Conservation (phyloP, 2,888 invertebrate genomes). For the Tricholauxania praeusta region DNA sequence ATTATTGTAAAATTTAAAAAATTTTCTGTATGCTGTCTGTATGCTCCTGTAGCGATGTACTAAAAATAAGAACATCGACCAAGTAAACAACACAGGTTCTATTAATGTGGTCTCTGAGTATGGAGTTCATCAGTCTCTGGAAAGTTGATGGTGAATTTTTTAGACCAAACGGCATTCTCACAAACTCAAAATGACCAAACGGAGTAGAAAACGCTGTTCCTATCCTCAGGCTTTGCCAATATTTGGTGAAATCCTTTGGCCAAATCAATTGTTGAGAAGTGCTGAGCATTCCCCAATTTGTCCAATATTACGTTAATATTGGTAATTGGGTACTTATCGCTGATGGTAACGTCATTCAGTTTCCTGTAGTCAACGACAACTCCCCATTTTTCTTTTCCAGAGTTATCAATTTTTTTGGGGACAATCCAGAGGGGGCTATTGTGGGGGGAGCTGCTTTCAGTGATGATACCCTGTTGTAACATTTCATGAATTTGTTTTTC, state of each 20-base stretch:
- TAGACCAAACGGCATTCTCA: constrained; percentile 47
- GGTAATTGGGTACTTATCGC: constrained; percentile 42
- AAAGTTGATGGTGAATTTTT: constrained; percentile 46
- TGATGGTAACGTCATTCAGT: constrained; percentile 44
- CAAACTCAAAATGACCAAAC: constrained; percentile 44
- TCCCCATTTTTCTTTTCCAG: too few species aligned
- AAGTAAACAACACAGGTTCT: too few species aligned
- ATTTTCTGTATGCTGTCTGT: not conserved
- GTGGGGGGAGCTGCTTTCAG: fast-evolving
- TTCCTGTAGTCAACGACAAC: constrained; percentile 32
- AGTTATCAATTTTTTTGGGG: too few species aligned
- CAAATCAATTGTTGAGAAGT: constrained; percentile 45
- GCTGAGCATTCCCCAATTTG: constrained; percentile 33
- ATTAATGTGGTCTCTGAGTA: too few species aligned
- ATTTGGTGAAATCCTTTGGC: not conserved
- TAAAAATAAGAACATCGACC: too few species aligned
- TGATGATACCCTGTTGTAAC: too few species aligned
- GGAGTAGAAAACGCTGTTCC: constrained; percentile 44
- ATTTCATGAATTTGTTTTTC: too few species aligned
- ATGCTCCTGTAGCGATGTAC: too few species aligned
- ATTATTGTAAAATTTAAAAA: constrained; percentile 22
- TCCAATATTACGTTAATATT: constrained; percentile 44
- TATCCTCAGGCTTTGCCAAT: constrained; percentile 26
- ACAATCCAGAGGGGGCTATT: too few species aligned
- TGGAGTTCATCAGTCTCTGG: too few species aligned